Evolutionary conservation across 2,113 vertebrate species (phyloP), one percentile per base, ranked within the genome.

Genomic region (Pomatostomus ruficeps): DNA sequence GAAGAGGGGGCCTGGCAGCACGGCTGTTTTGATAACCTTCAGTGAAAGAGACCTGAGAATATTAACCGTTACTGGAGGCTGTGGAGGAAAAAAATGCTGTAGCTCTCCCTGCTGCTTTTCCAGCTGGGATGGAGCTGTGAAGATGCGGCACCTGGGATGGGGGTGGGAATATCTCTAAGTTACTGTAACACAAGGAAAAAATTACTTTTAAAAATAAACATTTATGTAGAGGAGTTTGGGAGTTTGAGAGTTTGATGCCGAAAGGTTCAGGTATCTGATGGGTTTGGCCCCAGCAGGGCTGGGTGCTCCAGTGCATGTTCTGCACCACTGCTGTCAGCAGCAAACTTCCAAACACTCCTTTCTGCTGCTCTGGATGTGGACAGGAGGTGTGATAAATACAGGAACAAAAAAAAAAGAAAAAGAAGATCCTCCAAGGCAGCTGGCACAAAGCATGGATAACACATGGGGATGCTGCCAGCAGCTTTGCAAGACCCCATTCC

Each of bases 321-420:
- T 42, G 26, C 61, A 26, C 31, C 0, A 0, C 45, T 3, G 1
- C 55, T 55, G 55, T 14, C 0, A 0, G 55, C 1, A 4, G 20
- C 33, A 45, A n/a, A 74, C 58, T 43, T 45, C 54, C 46, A 66
- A 33, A 17, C 2, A 0, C 35, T 35, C 15, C 40, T 51, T 75
- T 65, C 43, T 94, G 35, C 75, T 79, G 3, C 33, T 33, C 43
- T 36, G 45, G 35, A 46, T 43, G 31, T 1, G 4, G 18, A 59
- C 18, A 71, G 54, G 12, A 65, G 52, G 79, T n/a, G 11, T 5
- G 11, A 6, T 40, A 45, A 74, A 52, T 17, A 61, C n/a, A 33
- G 11, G 21, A 11, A 45, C n/a, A n/a, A 29, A 84, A 14, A 5
- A n/a, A 31, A 0, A 15, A 62, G 21, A 33, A 57, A 65, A 63